phyloP scores from a whole-genome alignment of 2,797 vertebrate genomes.

The Danio jaintianensis region DNA sequence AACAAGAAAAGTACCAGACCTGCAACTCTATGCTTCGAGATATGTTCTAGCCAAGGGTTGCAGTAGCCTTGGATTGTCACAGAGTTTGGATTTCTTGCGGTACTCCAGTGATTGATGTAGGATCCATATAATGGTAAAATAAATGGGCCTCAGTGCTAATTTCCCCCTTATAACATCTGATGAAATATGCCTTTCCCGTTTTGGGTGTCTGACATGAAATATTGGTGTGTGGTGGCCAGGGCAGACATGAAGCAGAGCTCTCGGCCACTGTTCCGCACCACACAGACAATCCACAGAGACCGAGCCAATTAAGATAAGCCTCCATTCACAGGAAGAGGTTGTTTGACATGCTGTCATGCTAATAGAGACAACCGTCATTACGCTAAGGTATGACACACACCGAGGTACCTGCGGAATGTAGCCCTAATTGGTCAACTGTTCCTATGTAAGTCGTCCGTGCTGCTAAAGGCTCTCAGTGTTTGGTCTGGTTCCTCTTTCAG shows the following conservation, averaged over 20 bases:
- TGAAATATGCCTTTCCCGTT: slow-evolving; percentile 62
- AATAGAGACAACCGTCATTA: slow-evolving; percentile 76
- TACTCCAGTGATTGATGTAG: slow-evolving; percentile 62
- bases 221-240: slow-evolving; percentile 58
- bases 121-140: slow-evolving; percentile 62
- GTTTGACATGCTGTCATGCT: slow-evolving; percentile 83
- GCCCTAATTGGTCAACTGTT: slow-evolving; percentile 63
- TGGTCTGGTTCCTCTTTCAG: slow-evolving; percentile 57
- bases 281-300: slow-evolving; percentile 75
- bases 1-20: background rate
- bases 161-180: slow-evolving; percentile 64
- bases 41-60: slow-evolving; percentile 22
- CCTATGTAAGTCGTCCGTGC: slow-evolving; percentile 42
- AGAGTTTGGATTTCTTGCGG: slow-evolving; percentile 31
- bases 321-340: slow-evolving; percentile 84
- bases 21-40: slow-evolving; percentile 33
- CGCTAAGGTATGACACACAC: slow-evolving; percentile 67
- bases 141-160: slow-evolving; percentile 65
- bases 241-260: slow-evolving; percentile 74
- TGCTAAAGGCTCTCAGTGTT: slow-evolving; percentile 57
- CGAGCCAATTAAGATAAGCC: slow-evolving; percentile 81
- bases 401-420: slow-evolving; percentile 69
- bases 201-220: slow-evolving; percentile 67
- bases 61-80: slow-evolving; percentile 12
- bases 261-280: slow-evolving; percentile 60